phyloP scores from a whole-genome alignment of 2,797 vertebrate species.

The Falco columbarius region DNA sequence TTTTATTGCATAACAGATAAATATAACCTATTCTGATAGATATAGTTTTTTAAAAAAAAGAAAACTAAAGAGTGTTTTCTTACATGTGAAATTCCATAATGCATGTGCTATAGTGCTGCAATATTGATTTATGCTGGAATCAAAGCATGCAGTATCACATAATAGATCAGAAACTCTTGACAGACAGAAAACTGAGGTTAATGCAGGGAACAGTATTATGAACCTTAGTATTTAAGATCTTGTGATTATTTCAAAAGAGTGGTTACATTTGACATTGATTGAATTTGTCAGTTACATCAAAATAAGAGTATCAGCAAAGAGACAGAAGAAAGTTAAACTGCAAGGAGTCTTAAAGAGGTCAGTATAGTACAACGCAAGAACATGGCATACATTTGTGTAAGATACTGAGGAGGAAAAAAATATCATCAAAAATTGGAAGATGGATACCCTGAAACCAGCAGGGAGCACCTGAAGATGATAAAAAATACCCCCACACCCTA shows the following conservation, averaged over 20 bases:
- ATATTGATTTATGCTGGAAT: background rate
- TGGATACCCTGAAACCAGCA: background rate
- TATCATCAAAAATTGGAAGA: background rate
- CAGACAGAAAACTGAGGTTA: background rate
- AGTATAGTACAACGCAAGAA: background rate
- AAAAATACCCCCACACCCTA: rapidly evolving
- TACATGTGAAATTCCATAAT: background rate
- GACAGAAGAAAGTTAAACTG: background rate
- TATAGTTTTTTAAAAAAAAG: background rate
- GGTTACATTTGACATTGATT: background rate
- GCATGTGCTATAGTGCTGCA: background rate
- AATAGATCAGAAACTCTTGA: background rate
- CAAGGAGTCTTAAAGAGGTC: background rate
- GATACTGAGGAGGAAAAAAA: background rate
- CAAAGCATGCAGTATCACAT: background rate
- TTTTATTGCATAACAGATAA: background rate
- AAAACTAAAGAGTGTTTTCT: background rate
- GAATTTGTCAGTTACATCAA: background rate
- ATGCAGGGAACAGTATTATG: background rate
- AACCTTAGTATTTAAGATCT: background rate
- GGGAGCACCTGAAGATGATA: background rate
- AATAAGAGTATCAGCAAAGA: background rate
- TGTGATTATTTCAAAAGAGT: background rate
- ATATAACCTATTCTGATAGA: background rate
- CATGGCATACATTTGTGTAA: background rate